Conservation (phyloP, 2,797 vertebrate species). For the Tenualosa thibaudeaui region DNA sequence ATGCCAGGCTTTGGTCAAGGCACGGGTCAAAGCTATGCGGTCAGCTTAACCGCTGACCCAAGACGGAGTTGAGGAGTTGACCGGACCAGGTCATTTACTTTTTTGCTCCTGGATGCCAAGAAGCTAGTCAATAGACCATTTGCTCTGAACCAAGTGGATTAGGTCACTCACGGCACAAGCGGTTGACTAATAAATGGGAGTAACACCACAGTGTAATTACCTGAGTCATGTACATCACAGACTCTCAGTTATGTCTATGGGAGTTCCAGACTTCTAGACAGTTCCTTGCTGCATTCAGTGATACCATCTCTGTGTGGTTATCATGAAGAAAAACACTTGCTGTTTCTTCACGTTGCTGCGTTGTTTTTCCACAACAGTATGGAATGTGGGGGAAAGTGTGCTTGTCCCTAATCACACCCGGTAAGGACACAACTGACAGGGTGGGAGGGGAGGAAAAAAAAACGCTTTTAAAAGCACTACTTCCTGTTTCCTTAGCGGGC, state of each 20-base stretch:
- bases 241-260: not conserved
- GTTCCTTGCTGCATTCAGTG: not conserved
- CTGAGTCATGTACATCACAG: not conserved
- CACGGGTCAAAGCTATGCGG: conserved; percentile 58
- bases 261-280: not conserved
- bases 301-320: conserved; percentile 16
- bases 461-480: conserved; percentile 63
- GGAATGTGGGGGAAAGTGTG: conserved; percentile 54
- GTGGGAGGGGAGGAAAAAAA: conserved; percentile 42
- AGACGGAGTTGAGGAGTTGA: not conserved
- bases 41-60: conserved; percentile 48
- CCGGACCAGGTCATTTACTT: not conserved
- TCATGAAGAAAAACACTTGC: conserved; percentile 11
- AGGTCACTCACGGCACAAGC: not conserved
- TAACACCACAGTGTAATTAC: not conserved
- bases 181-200: not conserved
- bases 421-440: conserved; percentile 62
- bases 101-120: not conserved
- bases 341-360: conserved; percentile 17
- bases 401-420: conserved; percentile 64
- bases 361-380: conserved; percentile 44
- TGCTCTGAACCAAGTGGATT: not conserved
- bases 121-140: not conserved
- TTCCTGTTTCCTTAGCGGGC: conserved; percentile 79
- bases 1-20: conserved; percentile 37